Evolutionary conservation across 2,113 vertebrate genomes (phyloP), one percentile per base, ranked within the genome.

Genomic region (Rafetus swinhoei): DNA sequence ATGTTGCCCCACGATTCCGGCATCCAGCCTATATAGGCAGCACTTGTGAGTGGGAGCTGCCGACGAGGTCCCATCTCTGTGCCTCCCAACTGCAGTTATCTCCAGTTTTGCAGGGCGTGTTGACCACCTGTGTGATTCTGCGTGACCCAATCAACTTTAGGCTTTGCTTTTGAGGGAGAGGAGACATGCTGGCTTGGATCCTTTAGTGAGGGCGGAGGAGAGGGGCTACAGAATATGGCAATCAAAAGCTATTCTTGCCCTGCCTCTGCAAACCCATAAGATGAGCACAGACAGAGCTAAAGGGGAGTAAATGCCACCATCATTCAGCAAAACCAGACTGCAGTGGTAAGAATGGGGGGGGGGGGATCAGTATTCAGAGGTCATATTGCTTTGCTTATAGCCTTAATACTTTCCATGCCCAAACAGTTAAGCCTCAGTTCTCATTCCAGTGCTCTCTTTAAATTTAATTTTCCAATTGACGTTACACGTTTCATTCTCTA

Each of bases 371-470:
- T 8, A 86, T 60, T 39, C 39, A 65, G 93, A 82, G 85, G 86
- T 93, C 94, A 91, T 24, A 79, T 89, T 93, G 85, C 93, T 95
- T 89, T 93, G 91, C 91, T 92, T 87, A 84, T 9, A 81, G 55
- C 56, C 81, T 79, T 94, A 90, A 95, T 95, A 69, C 88, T 59
- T 97, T 82, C 95, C 94, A 87, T 91, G 72, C 27, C 85, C 82
- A 25, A 24, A 29, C 59, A 90, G 90, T n/a, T 53, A 82, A 83
- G 90, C 93, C n/a, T 21, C 65, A 72, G 32, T 72, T 72, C 65
- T 72, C 65, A 72, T 82, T 80, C 32, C 79, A 90, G 74, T 0
- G 3, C 92, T 54, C 79, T 87, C 94, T 95, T 65, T 84, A 57
- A 90, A 82, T 86, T 85, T 81, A 50, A 95, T 95, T 94, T 93